These are phyloP conservation scores for Centruroides vittatus DNA, from an alignment of 1,140 invertebrate genomes.

Conservation along the genomic window DNA sequence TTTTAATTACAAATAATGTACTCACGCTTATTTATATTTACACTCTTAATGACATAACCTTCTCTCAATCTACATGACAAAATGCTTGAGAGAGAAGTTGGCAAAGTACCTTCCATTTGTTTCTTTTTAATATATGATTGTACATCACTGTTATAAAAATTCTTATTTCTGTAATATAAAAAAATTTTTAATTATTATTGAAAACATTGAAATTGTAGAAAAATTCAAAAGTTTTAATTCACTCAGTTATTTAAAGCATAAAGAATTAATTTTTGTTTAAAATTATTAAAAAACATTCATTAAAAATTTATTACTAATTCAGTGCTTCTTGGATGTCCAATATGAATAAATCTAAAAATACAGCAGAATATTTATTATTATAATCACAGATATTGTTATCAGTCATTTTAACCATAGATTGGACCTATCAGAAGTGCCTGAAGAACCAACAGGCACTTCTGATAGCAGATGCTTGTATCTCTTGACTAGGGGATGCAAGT, in stretches of 20 bases:
- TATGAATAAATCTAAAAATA: no score
- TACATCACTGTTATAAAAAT: constrained; percentile 35
- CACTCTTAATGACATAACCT: constrained; percentile 57
- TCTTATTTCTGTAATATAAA: constrained; percentile 35
- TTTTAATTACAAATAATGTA: not conserved
- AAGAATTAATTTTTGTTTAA: no score
- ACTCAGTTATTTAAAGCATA: no score
- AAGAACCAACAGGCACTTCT: no score
- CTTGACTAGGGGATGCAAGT: no score
- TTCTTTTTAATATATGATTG: constrained; percentile 42
- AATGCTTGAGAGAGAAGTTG: constrained; percentile 47
- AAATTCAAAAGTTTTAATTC: not conserved
- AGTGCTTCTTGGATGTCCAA: no score
- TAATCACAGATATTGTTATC: not conserved
- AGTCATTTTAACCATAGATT: no score
- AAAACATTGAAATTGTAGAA: not conserved
- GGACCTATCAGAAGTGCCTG: no score
- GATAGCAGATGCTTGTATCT: no score
- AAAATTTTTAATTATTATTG: not conserved
- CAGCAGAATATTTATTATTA: no score
- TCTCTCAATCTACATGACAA: constrained; percentile 60
- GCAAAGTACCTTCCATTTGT: constrained; percentile 47
- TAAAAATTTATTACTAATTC: no score
- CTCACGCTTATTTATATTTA: constrained; percentile 28
- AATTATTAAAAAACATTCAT: no score